Conservation (phyloP, 2,113 vertebrate species). For the Nothoprocta perdicaria region DNA sequence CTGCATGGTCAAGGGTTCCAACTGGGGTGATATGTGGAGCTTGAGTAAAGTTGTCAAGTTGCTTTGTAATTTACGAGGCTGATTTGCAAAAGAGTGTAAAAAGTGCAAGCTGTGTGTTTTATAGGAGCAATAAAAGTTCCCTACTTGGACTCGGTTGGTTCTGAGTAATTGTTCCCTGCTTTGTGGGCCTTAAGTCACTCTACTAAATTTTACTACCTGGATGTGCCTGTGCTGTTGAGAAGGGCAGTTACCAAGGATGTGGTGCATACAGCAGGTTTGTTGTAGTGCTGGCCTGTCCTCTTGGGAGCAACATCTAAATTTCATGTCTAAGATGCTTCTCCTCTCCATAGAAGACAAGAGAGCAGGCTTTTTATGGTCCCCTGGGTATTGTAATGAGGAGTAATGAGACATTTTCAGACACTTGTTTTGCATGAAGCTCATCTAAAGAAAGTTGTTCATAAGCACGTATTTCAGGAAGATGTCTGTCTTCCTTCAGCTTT, state of each 20-base stretch:
- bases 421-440: background rate
- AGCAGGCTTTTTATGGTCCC: rapidly evolving
- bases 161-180: background rate
- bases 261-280: background rate
- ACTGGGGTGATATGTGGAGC: background rate
- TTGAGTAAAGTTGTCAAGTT: background rate
- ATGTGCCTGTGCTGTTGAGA: background rate
- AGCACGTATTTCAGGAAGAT: background rate
- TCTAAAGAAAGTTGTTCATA: background rate
- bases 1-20: background rate
- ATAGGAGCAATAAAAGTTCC: background rate
- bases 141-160: background rate
- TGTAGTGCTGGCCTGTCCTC: background rate
- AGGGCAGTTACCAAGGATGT: background rate
- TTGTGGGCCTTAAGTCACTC: background rate
- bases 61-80: background rate
- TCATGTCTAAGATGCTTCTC: background rate
- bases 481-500: background rate
- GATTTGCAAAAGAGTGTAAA: background rate
- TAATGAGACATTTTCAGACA: background rate
- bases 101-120: background rate
- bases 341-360: background rate
- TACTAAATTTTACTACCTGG: background rate
- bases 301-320: background rate
- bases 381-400: background rate